A percentile compares a stretch with the other conserved stretches of the same genome.
phyloP scores from a whole-genome alignment of 2,113 vertebrate species.

The Falco punctatus region DNA sequence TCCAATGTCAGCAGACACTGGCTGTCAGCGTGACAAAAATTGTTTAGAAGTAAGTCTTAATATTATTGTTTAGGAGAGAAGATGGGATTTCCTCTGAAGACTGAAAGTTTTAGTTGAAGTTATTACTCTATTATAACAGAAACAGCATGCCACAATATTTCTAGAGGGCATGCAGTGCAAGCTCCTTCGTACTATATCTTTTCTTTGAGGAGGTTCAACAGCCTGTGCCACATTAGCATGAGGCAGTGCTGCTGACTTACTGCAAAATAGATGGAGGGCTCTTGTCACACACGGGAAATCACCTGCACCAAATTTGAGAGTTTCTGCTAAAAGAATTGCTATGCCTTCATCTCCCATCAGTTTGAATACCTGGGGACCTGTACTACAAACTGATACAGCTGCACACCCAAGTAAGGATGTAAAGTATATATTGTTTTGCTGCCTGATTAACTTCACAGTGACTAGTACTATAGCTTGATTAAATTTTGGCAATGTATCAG shows the following conservation, averaged over 20 bases:
- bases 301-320: neutral
- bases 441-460: neutral
- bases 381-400: neutral
- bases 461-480: neutral
- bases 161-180: neutral
- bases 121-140: neutral
- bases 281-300: neutral
- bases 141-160: neutral
- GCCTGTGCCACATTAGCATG: accelerated
- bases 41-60: neutral
- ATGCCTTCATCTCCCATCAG: neutral
- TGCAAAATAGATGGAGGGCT: neutral
- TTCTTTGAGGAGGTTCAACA: neutral
- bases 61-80: neutral
- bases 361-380: neutral
- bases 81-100: neutral
- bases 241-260: neutral
- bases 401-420: neutral
- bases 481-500: neutral
- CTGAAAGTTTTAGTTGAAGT: neutral
- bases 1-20: neutral
- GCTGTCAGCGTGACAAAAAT: neutral
- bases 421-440: neutral
- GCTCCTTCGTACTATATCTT: accelerated
- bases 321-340: neutral